Percentiles rank a stretch among this genome's conserved stretches.
Evolutionary conservation across 2,888 invertebrate species (phyloP).

Genomic region (Epinotia nisella): DNA sequence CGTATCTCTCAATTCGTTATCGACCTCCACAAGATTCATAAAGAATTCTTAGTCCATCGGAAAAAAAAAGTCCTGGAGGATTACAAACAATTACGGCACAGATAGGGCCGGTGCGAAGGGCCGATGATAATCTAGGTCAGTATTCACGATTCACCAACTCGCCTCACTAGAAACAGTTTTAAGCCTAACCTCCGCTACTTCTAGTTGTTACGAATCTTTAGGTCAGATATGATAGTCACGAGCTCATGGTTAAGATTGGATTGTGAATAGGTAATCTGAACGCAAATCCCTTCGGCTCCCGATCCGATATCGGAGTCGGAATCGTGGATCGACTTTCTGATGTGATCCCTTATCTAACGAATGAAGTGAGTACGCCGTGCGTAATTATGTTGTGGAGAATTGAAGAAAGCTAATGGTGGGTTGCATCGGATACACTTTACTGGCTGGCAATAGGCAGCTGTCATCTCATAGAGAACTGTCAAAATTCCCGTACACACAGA

Average conservation of each 20-base stretch:
- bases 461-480: too few relatives aligned
- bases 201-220: neutral
- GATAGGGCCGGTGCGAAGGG: slow-evolving; percentile 5
- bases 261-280: slow-evolving; percentile 15
- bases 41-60: neutral
- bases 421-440: too few relatives aligned
- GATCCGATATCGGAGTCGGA: neutral
- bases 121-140: neutral
- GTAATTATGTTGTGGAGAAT: neutral
- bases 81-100: slow-evolving; percentile 16
- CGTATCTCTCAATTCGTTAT: neutral
- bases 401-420: too few relatives aligned
- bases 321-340: neutral
- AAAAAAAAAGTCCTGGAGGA: neutral
- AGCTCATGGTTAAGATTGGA: neutral
- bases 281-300: neutral
- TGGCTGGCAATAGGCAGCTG: too few relatives aligned
- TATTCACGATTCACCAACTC: neutral
- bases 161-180: neutral
- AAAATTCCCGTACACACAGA: too few relatives aligned
- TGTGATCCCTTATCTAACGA: neutral
- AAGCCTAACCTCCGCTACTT: neutral
- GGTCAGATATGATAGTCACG: neutral
- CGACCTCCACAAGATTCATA: neutral
- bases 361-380: neutral